These are phyloP conservation scores for Dromas ardeola DNA, from an alignment of 2,113 vertebrate species.

Conservation along the genomic window DNA sequence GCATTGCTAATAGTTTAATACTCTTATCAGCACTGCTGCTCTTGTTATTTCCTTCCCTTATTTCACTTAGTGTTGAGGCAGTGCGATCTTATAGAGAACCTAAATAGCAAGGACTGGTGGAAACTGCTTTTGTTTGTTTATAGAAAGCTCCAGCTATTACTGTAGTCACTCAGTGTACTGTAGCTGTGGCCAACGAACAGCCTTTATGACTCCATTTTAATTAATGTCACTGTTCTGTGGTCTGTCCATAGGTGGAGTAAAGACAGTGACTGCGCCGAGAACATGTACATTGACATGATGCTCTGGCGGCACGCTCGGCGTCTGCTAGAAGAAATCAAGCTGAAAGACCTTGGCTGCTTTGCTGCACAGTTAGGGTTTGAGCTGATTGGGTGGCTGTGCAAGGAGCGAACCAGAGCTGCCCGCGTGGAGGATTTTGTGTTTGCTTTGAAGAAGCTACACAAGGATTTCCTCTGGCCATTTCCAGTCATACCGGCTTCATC, in stretches of 20 bases:
- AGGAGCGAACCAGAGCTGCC: slow-evolving; percentile 90
- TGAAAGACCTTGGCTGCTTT: slow-evolving; percentile 95
- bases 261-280: slow-evolving; percentile 90
- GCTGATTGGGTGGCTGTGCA: slow-evolving; percentile 93
- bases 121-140: background rate
- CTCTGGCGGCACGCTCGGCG: slow-evolving; percentile 94
- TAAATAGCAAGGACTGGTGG: background rate
- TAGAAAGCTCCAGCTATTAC: background rate
- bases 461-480: slow-evolving; percentile 96
- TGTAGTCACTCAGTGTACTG: background rate
- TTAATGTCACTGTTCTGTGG: background rate
- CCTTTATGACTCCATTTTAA: rapidly evolving
- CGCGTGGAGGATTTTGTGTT: slow-evolving; percentile 90
- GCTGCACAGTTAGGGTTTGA: slow-evolving; percentile 95
- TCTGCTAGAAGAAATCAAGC: slow-evolving; percentile 91
- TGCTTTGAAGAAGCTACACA: slow-evolving; percentile 92
- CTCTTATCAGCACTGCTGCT: background rate
- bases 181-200: background rate
- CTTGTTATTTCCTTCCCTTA: background rate
- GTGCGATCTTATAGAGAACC: background rate
- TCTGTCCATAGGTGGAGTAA: slow-evolving; percentile 75
- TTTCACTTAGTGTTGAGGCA: background rate
- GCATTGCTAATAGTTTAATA: background rate
- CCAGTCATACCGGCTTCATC: slow-evolving; percentile 88
- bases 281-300: slow-evolving; percentile 99